phyloP scores from a whole-genome alignment of 2,113 vertebrate species.

The Oreochromis aureus region DNA sequence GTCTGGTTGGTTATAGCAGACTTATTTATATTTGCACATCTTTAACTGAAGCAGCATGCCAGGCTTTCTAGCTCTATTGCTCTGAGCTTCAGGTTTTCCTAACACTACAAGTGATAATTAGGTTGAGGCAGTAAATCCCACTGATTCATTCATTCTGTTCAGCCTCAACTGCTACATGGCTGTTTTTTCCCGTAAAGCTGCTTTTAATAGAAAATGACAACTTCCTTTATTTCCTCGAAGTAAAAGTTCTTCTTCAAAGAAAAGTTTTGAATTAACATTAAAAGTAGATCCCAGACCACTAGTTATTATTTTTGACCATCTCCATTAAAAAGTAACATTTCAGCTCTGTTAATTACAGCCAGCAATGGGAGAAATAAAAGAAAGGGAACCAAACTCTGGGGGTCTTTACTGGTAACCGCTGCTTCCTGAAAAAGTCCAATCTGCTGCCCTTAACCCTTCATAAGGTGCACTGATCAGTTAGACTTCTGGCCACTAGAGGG shows the following conservation, averaged over 20 bases:
- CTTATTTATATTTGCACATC: neutral
- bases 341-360: neutral
- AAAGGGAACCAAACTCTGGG: neutral
- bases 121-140: neutral
- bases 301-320: neutral
- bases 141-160: constrained; percentile 1
- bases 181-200: neutral
- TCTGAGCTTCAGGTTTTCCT: neutral
- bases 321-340: neutral
- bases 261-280: neutral
- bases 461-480: neutral
- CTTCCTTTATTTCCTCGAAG: neutral
- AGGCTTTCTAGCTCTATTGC: neutral
- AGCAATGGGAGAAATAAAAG: neutral
- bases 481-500: neutral
- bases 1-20: neutral
- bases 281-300: neutral
- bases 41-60: neutral
- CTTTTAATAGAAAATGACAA: neutral
- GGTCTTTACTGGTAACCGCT: neutral
- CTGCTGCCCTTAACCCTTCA: neutral
- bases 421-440: neutral
- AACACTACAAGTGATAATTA: neutral
- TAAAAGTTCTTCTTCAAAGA: neutral
- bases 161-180: neutral